Evolutionary conservation across 2,113 vertebrate genomes (phyloP).

Genomic region (Paramisgurnus dabryanus): DNA sequence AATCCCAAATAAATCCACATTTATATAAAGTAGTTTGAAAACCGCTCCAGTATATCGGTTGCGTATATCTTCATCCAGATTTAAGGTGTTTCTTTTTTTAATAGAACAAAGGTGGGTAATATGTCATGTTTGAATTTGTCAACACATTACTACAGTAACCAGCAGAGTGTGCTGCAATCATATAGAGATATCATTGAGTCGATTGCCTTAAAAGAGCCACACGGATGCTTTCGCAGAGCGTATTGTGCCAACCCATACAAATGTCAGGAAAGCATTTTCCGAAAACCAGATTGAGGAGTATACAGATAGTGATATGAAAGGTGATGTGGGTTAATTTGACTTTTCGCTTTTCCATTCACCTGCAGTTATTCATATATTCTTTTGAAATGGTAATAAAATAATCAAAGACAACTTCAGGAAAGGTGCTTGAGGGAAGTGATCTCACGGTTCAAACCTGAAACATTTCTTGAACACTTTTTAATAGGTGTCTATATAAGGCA

Average conservation of each 20-base stretch:
- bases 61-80: neutral
- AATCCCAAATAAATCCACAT: too few relatives aligned
- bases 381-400: constrained; percentile 45
- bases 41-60: too few relatives aligned
- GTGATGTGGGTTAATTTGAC: constrained; percentile 26
- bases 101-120: constrained; percentile 18
- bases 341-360: constrained; percentile 21
- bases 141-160: constrained; percentile 24
- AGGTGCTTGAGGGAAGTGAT: constrained; percentile 1
- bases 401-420: constrained; percentile 26
- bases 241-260: constrained; percentile 7
- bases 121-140: constrained; percentile 19
- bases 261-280: constrained; percentile 17
- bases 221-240: neutral
- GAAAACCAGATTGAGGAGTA: constrained; percentile 10
- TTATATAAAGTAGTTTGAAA: neutral
- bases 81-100: constrained; percentile 22
- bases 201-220: neutral
- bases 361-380: constrained; percentile 25
- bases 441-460: neutral
- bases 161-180: constrained; percentile 46
- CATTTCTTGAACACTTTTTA: neutral
- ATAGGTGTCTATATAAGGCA: neutral
- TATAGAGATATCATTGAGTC: constrained; percentile 16
- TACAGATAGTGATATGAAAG: constrained; percentile 21